Base-by-base conservation (phyloP, 2,113 vertebrate genomes). In the Atrichornis clamosus region DNA sequence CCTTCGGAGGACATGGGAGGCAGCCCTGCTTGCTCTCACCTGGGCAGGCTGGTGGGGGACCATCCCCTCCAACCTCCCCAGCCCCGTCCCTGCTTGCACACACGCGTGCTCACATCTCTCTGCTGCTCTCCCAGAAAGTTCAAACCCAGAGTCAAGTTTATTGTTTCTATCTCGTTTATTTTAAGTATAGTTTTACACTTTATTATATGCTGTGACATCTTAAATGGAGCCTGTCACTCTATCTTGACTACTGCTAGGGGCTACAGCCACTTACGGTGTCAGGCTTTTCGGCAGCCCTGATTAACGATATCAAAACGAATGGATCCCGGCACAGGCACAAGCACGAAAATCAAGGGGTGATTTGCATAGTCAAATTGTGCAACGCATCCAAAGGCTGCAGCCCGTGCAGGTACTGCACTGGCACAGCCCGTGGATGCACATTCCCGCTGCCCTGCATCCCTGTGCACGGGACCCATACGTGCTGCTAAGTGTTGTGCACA, bases 131-230 rank as follows among this genome's bases (percentile, higher is more conserved):
- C 77, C 47, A 28, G 74, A 93, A 97, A 97, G 98, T 98, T 98
- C 97, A 97, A 96, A 95, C 50, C 93, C n/a, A 2, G 93, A 98
- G 97, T 97, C 96, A 97, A 97, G 97, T 97, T 98, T 98, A 97
- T 97, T 97, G 97, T 97, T 98, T 98, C 98, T 97, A 89, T 97
- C 98, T 96, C 97, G 97, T 97, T 97, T 98, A 98, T 98, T 98
- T 97, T 98, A 98, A 97, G 97, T 98, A 97, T 97, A 97, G 97
- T 98, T 98, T 98, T 98, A 97, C 97, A 98, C 97, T 98, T 98
- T 98, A 97, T 98, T 98, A 98, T 98, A 96, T 97, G 97, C 97
- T 90, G 96, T 98, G 97, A 98, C 98, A 98, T 98, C 98, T 98
- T 98, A 98, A 98, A 98, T 98, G 97, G 97, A 97, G 97, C 96